Percentiles rank a stretch among this genome's conserved stretches.
These are phyloP conservation scores for Lottia scabra DNA, from an alignment of 2,888 invertebrate species.

Conservation along the genomic window DNA sequence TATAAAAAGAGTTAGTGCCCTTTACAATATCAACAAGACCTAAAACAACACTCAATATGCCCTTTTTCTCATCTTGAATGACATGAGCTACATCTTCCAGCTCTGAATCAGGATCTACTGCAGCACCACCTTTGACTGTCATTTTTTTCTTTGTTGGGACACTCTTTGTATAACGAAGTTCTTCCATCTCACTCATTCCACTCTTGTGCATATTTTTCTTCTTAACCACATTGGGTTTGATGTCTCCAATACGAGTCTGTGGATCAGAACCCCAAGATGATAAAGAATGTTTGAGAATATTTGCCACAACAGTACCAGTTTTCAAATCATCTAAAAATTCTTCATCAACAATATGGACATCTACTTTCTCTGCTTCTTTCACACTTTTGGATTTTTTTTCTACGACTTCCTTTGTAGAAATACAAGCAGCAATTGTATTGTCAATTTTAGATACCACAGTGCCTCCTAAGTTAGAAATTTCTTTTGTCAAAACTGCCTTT, in stretches of 20 bases:
- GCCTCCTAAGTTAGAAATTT: slow-evolving; percentile 83
- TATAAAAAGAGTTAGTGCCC: slow-evolving; percentile 94
- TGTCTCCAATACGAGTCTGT: not conserved
- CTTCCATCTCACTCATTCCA: slow-evolving; percentile 30
- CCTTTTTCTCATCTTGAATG: slow-evolving; percentile 68
- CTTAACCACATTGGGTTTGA: not conserved
- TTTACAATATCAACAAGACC: slow-evolving; percentile 86
- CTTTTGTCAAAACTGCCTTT: slow-evolving; percentile 76
- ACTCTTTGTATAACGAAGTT: slow-evolving; percentile 63
- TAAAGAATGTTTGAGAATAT: slow-evolving; percentile 80
- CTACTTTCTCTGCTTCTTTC: slow-evolving; percentile 75
- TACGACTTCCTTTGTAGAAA: slow-evolving; percentile 79
- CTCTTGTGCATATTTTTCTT: not conserved
- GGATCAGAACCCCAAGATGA: slow-evolving; percentile 79
- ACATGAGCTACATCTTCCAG: slow-evolving; percentile 85
- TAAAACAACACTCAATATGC: slow-evolving; percentile 83
- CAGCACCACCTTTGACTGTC: slow-evolving; percentile 84
- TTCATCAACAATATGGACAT: slow-evolving; percentile 85
- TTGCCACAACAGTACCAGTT: slow-evolving; percentile 73
- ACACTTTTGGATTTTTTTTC: slow-evolving; percentile 78
- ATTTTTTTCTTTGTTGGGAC: slow-evolving; percentile 75
- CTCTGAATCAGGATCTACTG: slow-evolving; percentile 90
- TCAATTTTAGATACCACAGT: slow-evolving; percentile 77
- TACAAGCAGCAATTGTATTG: slow-evolving; percentile 79
- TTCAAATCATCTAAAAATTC: slow-evolving; percentile 75